Conservation (phyloP, 2,888 invertebrate species). For the Lasioglossum vierecki region DNA sequence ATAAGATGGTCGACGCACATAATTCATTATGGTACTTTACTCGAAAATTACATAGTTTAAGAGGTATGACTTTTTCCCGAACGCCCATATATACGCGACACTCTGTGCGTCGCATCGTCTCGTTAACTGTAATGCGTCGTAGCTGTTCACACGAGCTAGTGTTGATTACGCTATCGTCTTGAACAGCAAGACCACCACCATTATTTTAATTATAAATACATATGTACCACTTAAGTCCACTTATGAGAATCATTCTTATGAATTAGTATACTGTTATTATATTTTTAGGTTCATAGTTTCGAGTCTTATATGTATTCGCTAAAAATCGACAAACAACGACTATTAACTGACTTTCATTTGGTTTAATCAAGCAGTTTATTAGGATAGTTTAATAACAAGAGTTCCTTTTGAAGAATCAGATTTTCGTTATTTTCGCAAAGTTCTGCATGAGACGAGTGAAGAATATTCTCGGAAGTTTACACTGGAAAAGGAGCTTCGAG, state of each 20-base stretch:
- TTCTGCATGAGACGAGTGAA: neutral
- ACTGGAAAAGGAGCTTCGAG: neutral
- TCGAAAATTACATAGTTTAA: too few species aligned
- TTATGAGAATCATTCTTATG: neutral
- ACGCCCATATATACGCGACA: too few species aligned
- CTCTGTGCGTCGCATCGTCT: too few species aligned
- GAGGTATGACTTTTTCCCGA: too few species aligned
- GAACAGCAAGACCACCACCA: neutral
- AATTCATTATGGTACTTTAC: neutral
- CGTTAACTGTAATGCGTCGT: neutral
- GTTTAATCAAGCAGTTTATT: neutral
- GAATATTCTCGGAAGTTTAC: neutral
- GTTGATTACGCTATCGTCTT: neutral
- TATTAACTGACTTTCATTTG: neutral
- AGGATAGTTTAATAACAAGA: neutral
- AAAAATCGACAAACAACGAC: neutral
- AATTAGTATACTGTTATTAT: neutral
- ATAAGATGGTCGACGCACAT: neutral
- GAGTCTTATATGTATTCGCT: neutral
- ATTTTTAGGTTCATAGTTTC: neutral
- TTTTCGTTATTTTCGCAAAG: slow-evolving; percentile 1
- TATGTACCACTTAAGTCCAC: neutral
- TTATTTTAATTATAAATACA: neutral
- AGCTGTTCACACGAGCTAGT: neutral
- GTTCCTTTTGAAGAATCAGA: neutral